Percentiles rank a stretch among this genome's conserved stretches.
Conservation (phyloP, 2,888 invertebrate genomes). For the Drosophila paracracens region DNA sequence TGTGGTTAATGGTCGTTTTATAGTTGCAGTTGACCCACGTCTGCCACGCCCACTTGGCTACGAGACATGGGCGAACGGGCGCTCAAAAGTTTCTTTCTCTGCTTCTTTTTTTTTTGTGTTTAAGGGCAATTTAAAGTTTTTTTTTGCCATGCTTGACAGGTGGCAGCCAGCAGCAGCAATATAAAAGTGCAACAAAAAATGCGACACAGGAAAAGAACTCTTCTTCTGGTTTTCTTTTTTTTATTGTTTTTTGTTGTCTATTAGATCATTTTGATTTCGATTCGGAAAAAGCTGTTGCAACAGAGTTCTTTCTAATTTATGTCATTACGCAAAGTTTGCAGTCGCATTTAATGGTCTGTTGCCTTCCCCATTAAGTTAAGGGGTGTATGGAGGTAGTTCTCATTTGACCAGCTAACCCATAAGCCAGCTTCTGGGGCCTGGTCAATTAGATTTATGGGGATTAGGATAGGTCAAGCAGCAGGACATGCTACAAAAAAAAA, state of each 20-base stretch:
- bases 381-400: neutral
- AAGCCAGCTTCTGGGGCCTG: slow-evolving; percentile 46
- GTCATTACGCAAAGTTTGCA: slow-evolving; percentile 59
- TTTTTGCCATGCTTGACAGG: slow-evolving; percentile 45
- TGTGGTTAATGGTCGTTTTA: slow-evolving; percentile 53
- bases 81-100: slow-evolving; percentile 34
- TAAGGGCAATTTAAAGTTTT: slow-evolving; percentile 61
- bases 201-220: slow-evolving; percentile 40
- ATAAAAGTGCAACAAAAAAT: slow-evolving; percentile 58
- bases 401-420: slow-evolving; percentile 69
- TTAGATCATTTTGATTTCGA: slow-evolving; percentile 24
- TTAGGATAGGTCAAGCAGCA: slow-evolving; percentile 56
- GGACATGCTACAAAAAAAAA: slow-evolving; percentile 49
- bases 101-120: slow-evolving; percentile 11
- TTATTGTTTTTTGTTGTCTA: slow-evolving; percentile 26
- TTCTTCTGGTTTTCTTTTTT: slow-evolving; percentile 12
- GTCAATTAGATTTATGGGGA: slow-evolving; percentile 74
- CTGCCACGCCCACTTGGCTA: slow-evolving; percentile 39
- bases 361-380: neutral
- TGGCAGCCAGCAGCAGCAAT: slow-evolving; percentile 23
- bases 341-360: slow-evolving; percentile 61
- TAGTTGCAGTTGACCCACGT: slow-evolving; percentile 36
- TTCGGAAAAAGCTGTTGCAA: slow-evolving; percentile 16
- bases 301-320: slow-evolving; percentile 67
- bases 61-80: slow-evolving; percentile 7